Conservation (phyloP, 2,113 vertebrate species). For the Strix uralensis region DNA sequence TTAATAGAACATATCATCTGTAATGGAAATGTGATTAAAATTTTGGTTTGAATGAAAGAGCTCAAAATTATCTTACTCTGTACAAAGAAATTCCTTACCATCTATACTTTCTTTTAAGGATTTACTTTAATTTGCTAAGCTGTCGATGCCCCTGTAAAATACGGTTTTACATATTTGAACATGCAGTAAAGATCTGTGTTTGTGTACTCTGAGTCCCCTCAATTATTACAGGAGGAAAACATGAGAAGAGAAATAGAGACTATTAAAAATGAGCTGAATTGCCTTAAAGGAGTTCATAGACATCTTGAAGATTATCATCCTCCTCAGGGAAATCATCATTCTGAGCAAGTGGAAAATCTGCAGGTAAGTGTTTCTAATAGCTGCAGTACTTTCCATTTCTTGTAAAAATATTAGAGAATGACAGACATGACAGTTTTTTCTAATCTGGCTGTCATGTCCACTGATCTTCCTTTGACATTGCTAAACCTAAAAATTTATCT, state of each 20-base stretch:
- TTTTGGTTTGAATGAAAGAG: neutral
- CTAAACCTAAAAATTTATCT: neutral
- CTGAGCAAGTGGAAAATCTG: slow-evolving; percentile 28
- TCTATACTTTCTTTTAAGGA: neutral
- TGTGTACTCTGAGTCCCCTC: slow-evolving; percentile 13
- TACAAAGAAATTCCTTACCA: neutral
- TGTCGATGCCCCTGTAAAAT: neutral
- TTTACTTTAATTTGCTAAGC: neutral
- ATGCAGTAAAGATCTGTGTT: neutral
- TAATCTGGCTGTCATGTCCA: neutral
- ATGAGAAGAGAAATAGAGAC: slow-evolving; percentile 66
- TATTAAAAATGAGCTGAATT: slow-evolving; percentile 72
- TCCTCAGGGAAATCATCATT: slow-evolving; percentile 34
- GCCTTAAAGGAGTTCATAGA: slow-evolving; percentile 63
- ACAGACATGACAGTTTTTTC: neutral
- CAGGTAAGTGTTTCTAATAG: slow-evolving; percentile 59
- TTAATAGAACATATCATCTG: neutral
- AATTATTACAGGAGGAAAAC: slow-evolving; percentile 68
- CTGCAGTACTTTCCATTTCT: neutral
- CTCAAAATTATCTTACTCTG: neutral
- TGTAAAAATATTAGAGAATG: neutral
- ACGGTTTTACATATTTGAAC: neutral
- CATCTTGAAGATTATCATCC: slow-evolving; percentile 63
- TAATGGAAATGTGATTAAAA: neutral
- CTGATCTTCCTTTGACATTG: neutral